A percentile compares a stretch with the other conserved stretches of the same genome.
Conservation (phyloP, 2,888 invertebrate species). For the Trichopoda pennipes region DNA sequence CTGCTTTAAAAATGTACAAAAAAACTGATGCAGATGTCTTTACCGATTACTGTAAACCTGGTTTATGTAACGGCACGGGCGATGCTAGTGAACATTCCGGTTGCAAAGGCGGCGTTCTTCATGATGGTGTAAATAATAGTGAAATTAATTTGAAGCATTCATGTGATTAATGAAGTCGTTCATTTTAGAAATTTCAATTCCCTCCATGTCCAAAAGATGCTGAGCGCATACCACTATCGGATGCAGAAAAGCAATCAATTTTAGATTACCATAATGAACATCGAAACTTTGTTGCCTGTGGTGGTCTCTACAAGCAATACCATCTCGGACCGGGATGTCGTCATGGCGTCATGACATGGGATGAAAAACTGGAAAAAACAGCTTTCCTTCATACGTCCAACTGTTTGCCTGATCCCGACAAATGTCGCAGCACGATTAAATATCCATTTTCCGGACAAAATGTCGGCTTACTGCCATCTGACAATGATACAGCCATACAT, state of each 20-base stretch:
- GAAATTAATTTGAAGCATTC: too few species aligned
- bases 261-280: constrained; percentile 72
- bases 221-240: too few species aligned
- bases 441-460: constrained; percentile 73
- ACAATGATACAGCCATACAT: not conserved
- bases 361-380: constrained; percentile 69
- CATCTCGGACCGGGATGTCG: constrained; percentile 69
- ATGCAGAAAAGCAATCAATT: constrained; percentile 46
- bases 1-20: too few species aligned
- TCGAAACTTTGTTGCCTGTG: constrained; percentile 73
- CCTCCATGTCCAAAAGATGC: too few species aligned
- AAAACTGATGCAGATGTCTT: too few species aligned
- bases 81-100: too few species aligned
- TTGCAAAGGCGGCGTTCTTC: too few species aligned
- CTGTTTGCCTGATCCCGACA: constrained; percentile 73
- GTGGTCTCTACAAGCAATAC: constrained; percentile 60
- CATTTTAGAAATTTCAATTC: too few species aligned
- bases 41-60: too few species aligned
- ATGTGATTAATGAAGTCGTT: too few species aligned
- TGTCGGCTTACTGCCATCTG: constrained; percentile 70
- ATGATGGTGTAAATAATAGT: too few species aligned
- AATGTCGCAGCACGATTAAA: constrained; percentile 73
- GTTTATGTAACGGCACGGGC: too few species aligned
- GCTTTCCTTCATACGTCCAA: constrained; percentile 37
- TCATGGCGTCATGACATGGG: constrained; percentile 74